Evolutionary conservation across 2,888 invertebrate species (phyloP).

Genomic region (Luperina testacea): DNA sequence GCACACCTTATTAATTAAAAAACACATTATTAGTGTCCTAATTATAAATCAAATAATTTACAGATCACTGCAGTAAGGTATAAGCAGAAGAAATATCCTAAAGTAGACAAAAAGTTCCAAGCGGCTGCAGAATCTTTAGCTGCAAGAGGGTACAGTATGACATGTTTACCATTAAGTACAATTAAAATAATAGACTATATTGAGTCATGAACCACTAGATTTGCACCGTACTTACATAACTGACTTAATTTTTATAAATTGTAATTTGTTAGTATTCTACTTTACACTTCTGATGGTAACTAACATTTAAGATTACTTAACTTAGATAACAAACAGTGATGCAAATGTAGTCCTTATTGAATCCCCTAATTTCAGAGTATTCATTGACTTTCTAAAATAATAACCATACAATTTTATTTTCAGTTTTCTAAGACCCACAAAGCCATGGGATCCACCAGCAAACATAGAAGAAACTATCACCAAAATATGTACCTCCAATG

Average conservation of each 20-base stretch:
- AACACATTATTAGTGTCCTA: neutral
- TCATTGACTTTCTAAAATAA: neutral
- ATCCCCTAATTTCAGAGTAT: neutral
- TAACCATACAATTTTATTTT: constrained; percentile 50
- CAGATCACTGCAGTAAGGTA: constrained; percentile 78
- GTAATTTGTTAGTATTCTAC: neutral
- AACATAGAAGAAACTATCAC: constrained; percentile 91
- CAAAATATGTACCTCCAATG: constrained; percentile 90
- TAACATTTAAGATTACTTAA: neutral
- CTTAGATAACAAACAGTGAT: neutral
- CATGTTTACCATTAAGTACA: constrained; percentile 11
- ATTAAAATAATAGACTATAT: neutral
- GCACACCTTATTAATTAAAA: constrained; percentile 9
- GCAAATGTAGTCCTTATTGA: neutral
- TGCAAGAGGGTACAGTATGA: constrained; percentile 91
- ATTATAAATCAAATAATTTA: constrained; percentile 28
- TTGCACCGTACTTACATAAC: neutral
- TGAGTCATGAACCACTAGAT: neutral
- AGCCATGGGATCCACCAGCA: constrained; percentile 93
- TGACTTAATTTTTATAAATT: neutral
- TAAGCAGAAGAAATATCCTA: constrained; percentile 81
- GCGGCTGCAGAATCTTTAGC: constrained; percentile 92
- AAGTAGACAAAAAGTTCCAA: constrained; percentile 85
- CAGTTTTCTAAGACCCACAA: constrained; percentile 94
- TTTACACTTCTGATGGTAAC: neutral